These are phyloP conservation scores for Catostomus latipinnis DNA, from an alignment of 2,797 vertebrate species.

Conservation along the genomic window DNA sequence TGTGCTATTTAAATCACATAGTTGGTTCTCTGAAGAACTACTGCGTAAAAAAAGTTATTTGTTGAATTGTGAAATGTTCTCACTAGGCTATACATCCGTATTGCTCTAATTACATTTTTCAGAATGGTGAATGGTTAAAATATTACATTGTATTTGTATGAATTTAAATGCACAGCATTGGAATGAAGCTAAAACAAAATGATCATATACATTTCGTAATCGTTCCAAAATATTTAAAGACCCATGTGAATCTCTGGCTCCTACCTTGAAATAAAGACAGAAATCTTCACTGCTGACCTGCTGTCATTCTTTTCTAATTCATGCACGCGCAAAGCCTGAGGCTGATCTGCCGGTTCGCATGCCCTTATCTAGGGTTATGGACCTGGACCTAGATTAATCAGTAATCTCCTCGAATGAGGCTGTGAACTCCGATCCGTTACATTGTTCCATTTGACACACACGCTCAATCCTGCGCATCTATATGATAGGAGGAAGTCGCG, in stretches of 20 bases:
- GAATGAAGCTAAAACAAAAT: not conserved
- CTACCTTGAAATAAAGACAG: conserved; percentile 65
- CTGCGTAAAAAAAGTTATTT: not conserved
- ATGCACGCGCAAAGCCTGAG: conserved; percentile 61
- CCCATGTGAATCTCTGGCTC: not conserved
- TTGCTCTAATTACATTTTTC: not conserved
- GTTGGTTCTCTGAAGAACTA: too few relatives aligned
- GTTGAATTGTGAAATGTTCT: not conserved
- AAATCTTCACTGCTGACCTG: conserved; percentile 43
- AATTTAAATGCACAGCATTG: not conserved
- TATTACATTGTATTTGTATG: not conserved
- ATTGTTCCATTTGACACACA: conserved; percentile 69
- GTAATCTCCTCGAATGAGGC: conserved; percentile 66
- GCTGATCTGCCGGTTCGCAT: conserved; percentile 69
- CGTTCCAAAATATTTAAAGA: not conserved
- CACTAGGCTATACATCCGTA: not conserved
- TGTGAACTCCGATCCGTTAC: conserved; percentile 65
- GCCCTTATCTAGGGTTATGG: conserved; percentile 71
- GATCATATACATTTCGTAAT: not conserved
- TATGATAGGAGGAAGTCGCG: conserved; percentile 73
- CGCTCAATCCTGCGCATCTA: conserved; percentile 68
- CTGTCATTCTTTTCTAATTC: conserved; percentile 54
- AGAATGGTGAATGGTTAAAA: not conserved
- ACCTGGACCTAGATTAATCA: conserved; percentile 65
- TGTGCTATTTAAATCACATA: too few relatives aligned